Percentiles rank a stretch among this genome's conserved stretches.
phyloP scores from a whole-genome alignment of 2,888 invertebrate genomes.

The Blastobasis adustella region DNA sequence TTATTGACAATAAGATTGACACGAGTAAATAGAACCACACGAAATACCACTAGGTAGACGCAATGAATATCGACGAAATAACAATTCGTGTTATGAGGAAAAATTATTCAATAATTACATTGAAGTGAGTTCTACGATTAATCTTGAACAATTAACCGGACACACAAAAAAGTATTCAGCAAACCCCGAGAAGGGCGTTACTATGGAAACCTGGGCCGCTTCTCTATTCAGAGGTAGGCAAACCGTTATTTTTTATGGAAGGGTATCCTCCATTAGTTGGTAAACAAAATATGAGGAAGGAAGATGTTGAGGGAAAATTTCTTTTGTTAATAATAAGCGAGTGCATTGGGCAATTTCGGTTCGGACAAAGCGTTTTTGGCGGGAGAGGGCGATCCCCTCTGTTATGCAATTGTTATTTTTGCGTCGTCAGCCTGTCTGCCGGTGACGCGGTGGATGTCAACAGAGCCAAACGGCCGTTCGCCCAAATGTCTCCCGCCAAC shows the following conservation, averaged over 20 bases:
- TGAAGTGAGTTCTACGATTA: too few species aligned
- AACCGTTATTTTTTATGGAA: slow-evolving; percentile 28
- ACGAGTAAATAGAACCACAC: too few species aligned
- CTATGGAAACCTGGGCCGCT: slow-evolving; percentile 33
- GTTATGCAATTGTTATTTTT: slow-evolving; percentile 57
- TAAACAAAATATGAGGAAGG: slow-evolving; percentile 34
- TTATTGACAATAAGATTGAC: too few species aligned
- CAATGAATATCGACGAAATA: too few species aligned
- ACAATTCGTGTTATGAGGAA: too few species aligned
- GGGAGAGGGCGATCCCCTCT: slow-evolving; percentile 36
- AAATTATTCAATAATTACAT: too few species aligned
- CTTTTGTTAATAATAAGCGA: slow-evolving; percentile 37
- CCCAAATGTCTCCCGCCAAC: too few species aligned
- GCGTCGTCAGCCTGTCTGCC: slow-evolving; percentile 36
- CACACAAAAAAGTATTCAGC: slow-evolving; percentile 4
- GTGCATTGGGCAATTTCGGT: slow-evolving; percentile 45
- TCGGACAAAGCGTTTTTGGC: slow-evolving; percentile 39
- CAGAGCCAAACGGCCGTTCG: too few species aligned
- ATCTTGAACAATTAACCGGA: too few species aligned
- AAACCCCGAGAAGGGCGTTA: slow-evolving; percentile 27
- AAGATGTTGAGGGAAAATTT: slow-evolving; percentile 26
- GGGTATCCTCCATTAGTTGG: slow-evolving; percentile 32
- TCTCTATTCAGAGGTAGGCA: slow-evolving; percentile 18
- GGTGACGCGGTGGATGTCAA: too few species aligned
- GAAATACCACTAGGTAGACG: too few species aligned